phyloP scores from a whole-genome alignment of 1,140 invertebrate species.

The Heliconius congener region DNA sequence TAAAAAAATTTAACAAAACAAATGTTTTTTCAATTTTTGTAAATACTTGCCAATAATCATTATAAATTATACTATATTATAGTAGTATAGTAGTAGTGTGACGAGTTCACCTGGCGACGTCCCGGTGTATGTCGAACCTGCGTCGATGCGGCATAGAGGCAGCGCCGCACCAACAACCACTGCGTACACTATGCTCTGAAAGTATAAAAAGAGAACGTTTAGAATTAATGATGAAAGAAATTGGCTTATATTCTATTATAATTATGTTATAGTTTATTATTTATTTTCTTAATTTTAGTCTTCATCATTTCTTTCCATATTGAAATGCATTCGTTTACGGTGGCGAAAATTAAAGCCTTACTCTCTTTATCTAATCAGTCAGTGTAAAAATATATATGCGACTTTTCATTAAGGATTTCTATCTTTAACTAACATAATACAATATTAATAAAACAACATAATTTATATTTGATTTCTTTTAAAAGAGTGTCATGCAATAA shows the following conservation, averaged over 20 bases:
- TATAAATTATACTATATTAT: slow-evolving; percentile 7
- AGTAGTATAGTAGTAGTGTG: slow-evolving; percentile 21
- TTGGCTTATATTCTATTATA: no score
- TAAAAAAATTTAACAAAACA: no score
- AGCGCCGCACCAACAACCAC: slow-evolving; percentile 49
- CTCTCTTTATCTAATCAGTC: no score
- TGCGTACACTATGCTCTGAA: slow-evolving; percentile 78
- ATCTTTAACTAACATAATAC: no score
- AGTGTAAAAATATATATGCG: no score
- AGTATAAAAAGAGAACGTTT: neutral
- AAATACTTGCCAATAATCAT: neutral
- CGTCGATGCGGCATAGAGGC: slow-evolving; percentile 83
- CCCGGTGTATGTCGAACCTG: slow-evolving; percentile 85
- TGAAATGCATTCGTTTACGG: no score
- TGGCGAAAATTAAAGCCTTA: no score
- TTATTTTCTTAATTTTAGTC: no score
- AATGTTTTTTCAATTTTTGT: neutral
- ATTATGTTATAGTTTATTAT: no score
- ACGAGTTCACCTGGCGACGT: slow-evolving; percentile 84
- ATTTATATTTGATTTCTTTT: neutral
- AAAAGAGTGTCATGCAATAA: neutral
- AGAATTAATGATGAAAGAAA: neutral
- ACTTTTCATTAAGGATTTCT: no score
- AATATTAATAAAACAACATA: neutral
- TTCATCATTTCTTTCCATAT: no score